phyloP scores from a whole-genome alignment of 2,797 vertebrate genomes.

The Chiloscyllium punctatum region DNA sequence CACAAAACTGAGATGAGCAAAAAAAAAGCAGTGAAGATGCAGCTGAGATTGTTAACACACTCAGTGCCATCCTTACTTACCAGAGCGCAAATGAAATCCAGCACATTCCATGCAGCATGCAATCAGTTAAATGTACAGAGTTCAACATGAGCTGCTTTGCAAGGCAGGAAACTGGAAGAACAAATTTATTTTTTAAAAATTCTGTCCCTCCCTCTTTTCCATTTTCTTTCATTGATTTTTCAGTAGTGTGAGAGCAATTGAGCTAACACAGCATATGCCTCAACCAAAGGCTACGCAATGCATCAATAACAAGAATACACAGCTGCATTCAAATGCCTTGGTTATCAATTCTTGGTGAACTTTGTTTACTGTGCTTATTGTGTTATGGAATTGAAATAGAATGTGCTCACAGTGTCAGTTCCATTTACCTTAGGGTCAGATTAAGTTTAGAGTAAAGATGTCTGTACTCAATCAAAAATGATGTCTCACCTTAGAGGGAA shows the following conservation, averaged over 20 bases:
- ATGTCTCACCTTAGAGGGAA: neutral
- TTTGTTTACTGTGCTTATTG: neutral
- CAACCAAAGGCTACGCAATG: neutral
- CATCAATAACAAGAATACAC: neutral
- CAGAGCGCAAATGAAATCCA: conserved; percentile 22
- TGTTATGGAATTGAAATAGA: neutral
- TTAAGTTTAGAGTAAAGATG: neutral
- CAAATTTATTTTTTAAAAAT: neutral
- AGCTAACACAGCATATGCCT: neutral
- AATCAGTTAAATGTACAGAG: conserved; percentile 31
- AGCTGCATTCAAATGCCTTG: neutral
- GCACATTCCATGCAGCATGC: conserved; percentile 30
- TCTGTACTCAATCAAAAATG: neutral
- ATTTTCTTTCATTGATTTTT: neutral
- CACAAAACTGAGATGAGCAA: neutral
- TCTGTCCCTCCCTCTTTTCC: neutral
- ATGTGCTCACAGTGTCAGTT: neutral
- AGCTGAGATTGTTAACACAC: neutral
- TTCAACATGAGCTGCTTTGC: conserved; percentile 19
- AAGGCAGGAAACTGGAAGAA: conserved; percentile 9
- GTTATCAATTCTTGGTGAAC: neutral
- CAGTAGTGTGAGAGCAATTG: neutral
- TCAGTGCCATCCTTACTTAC: neutral
- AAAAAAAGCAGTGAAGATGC: neutral
- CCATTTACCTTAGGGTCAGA: neutral